Evolutionary conservation across 35 echinoderm and acorn worm genomes (phyloP).

Genomic region (Lytechinus variegatus): DNA sequence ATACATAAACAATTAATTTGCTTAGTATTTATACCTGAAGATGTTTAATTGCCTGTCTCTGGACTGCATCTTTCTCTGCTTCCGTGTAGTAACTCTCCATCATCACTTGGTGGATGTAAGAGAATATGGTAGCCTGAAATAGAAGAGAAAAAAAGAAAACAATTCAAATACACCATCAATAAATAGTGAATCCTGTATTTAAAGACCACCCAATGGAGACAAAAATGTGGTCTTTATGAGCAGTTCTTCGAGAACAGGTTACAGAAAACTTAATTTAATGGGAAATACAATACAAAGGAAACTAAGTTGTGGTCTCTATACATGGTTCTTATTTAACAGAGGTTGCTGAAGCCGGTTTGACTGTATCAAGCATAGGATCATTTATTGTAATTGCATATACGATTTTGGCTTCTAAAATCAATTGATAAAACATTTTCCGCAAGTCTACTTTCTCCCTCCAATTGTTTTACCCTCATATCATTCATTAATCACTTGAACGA

Average conservation of each 20-base stretch:
- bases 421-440: background rate
- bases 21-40: constrained; percentile 68
- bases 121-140: constrained; percentile 71
- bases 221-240: no score
- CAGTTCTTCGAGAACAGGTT: no score
- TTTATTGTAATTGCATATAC: background rate
- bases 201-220: no score
- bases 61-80: constrained; percentile 83
- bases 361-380: background rate
- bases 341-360: no score
- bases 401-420: background rate
- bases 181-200: no score
- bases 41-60: constrained; percentile 82
- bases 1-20: no score
- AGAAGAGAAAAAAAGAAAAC: background rate
- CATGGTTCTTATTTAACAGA: no score
- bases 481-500: background rate
- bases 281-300: no score
- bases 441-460: background rate
- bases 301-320: no score
- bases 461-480: background rate
- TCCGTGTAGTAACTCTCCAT: constrained; percentile 84
- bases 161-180: no score
- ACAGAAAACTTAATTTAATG: no score
- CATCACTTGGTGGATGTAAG: constrained; percentile 86